These are phyloP conservation scores for Chrysolina americana DNA, from an alignment of 2,888 invertebrate species.

Conservation along the genomic window DNA sequence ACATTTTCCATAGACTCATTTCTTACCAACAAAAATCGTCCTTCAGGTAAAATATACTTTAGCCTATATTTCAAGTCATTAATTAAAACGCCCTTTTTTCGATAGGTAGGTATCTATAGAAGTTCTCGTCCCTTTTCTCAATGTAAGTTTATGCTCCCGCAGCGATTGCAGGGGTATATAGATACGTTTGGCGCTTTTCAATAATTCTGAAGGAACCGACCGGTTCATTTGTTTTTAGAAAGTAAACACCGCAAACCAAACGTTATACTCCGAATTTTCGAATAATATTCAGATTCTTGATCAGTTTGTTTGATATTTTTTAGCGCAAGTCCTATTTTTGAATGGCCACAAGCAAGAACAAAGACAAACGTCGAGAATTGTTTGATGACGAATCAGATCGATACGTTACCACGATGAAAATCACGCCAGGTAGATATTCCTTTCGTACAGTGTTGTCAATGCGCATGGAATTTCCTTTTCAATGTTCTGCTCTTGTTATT, in stretches of 20 bases:
- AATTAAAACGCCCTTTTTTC: no score
- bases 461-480: neutral
- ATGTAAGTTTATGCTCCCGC: no score
- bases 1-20: no score
- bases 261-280: neutral
- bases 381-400: conserved; percentile 54
- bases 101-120: no score
- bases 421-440: conserved; percentile 53
- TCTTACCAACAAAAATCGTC: no score
- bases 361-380: conserved; percentile 73
- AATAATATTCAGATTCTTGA: neutral
- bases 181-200: no score
- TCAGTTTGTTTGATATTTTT: neutral
- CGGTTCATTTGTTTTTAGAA: neutral
- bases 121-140: no score
- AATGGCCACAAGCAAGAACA: conserved; percentile 55
- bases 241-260: no score
- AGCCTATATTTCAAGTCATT: no score
- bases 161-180: no score
- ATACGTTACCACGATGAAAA: conserved; percentile 53
- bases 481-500: neutral
- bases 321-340: conserved; percentile 13
- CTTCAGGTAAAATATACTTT: no score
- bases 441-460: neutral
- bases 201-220: no score